phyloP scores from a whole-genome alignment of 2,797 vertebrate species.

The Silurus aristotelis region DNA sequence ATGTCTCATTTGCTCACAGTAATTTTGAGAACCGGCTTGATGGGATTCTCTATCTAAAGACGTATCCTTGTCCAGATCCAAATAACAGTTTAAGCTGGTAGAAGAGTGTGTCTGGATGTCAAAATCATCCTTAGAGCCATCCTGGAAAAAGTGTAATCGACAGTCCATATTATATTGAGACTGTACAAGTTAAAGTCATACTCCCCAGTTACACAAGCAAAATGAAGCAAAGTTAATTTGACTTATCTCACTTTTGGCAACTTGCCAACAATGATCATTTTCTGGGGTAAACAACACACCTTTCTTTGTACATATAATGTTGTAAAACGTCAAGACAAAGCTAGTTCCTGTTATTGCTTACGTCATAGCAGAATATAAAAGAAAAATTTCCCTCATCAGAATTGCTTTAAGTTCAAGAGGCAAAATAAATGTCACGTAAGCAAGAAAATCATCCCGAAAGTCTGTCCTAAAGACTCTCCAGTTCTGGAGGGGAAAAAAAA shows the following conservation, averaged over 20 bases:
- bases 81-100: conserved; percentile 12
- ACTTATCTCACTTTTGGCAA: not conserved
- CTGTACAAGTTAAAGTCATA: not conserved
- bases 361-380: not conserved
- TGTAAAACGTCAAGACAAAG: not conserved
- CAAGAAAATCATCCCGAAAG: not conserved
- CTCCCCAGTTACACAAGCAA: not conserved
- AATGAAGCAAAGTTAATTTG: too few species aligned
- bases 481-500: not conserved
- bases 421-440: not conserved
- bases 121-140: conserved; percentile 2
- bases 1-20: conserved; percentile 40
- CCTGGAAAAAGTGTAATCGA: conserved; percentile 21
- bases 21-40: conserved; percentile 26
- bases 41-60: conserved; percentile 15
- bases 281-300: not conserved
- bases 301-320: not conserved
- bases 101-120: conserved; percentile 19
- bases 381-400: not conserved
- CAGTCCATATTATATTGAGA: not conserved
- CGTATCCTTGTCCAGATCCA: conserved; percentile 16
- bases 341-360: not conserved
- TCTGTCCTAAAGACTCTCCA: not conserved
- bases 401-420: not conserved
- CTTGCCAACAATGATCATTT: not conserved